Evolutionary conservation across 2,113 vertebrate species (phyloP), one percentile per base, ranked within the genome.

Genomic region (Piprites chloris): DNA sequence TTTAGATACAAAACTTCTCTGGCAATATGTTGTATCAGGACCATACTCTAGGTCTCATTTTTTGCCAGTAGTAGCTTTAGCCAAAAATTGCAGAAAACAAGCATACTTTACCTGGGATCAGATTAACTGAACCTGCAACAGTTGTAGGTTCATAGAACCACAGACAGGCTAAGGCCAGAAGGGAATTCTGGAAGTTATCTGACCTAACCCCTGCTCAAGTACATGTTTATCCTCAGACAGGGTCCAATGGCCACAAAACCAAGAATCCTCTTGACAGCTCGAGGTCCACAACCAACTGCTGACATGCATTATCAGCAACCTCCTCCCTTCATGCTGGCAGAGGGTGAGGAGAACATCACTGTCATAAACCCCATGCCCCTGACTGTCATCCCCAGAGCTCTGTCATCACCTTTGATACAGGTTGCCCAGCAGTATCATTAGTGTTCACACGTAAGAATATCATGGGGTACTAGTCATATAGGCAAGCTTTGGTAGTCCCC

Each of bases 391-490:
- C 2, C n/a, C 20, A 35, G 33, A 56, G 14, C 21, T 56, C 69
- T 42, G 49, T 11, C 50, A 15, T 32, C 50, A 20, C 35, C n/a
- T 35, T 35, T 46, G 26, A 11, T 28, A 17, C 59, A 74, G 16
- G 16, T 32, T 73, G 9, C 22, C 21, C 19, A 58, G 28, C 2
- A 18, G 9, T 16, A 39, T 35, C 26, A 6, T 1, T 52, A 26
- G 11, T 81, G 26, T 9, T 14, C 7, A 12, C 23, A 24, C 8
- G 3, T 19, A 32, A 30, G 63, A 67, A 50, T 30, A 46, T 5
- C 8, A 49, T 0, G 1, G 24, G 15, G 9, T 16, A 28, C 11
- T 4, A 46, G 19, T 24, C 9, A 68, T 58, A 65, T 13, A 4
- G 27, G 13, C 12, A 75, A 72, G 21, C 9, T 65, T 35, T 65